Base-by-base conservation (phyloP, 92 coral and sea anemone genomes). In the Diadumene lineata region DNA sequence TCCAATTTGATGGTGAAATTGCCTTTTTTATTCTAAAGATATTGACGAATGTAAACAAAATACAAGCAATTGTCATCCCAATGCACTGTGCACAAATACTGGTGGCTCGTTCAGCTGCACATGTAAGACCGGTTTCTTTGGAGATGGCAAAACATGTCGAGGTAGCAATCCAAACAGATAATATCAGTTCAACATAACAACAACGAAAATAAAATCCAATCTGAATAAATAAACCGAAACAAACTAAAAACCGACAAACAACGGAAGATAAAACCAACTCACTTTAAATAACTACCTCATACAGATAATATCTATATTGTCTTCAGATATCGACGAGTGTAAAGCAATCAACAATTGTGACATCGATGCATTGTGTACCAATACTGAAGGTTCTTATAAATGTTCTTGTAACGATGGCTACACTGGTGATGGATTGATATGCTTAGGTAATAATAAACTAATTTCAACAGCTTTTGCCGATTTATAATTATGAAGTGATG, bases 61-160 rank as follows among this genome's bases (percentile, higher is more conserved):
- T 11, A 70, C 82, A 25, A 67, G 56, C 23, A 64, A 55, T 44
- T 92, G 98, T 64, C 70, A 82, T 44, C 64, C 24, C 17, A 83
- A 83, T 33, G 97, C 93, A 24, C 56, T 60, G 24, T 88, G 90
- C 75, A 84, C 82, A 29, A 91, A 91, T 70, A 77, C 87, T 18
- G 66, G 44, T 16, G 91, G 97, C 21, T 79, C 85, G 30, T 88
- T 74, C 69, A 78, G 63, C 50, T 92, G 97, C 74, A 50, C 67
- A 11, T 92, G 97, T 50, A 66, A 48, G 10, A 50, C 69, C 11
- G 97, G 92, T 0, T 91, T 75, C 50, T 8, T 31, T 23, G 97
- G 93, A 22, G 89, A 92, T 79, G 93, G 97, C 9, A 72, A 71
- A 60, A 50, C 63, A 0, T 89, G 94, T 56, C 4, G 60, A 64